phyloP scores from a whole-genome alignment of 2,113 vertebrate species.

The Percopsis transmontana region DNA sequence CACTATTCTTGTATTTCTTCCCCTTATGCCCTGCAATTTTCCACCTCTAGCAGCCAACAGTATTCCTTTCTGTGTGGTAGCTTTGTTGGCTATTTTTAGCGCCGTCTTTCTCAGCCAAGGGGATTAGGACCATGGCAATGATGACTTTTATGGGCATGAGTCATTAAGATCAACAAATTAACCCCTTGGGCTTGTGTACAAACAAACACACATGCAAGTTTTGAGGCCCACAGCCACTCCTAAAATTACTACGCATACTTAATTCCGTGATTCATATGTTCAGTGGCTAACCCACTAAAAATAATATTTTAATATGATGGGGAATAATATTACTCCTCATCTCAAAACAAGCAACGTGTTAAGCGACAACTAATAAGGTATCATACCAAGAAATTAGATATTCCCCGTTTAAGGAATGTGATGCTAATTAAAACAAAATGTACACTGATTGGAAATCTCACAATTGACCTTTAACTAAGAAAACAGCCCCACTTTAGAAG shows the following conservation, averaged over 20 bases:
- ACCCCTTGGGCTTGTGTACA: neutral
- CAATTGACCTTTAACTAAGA: too few species aligned
- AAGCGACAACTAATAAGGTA: too few species aligned
- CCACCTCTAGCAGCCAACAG: constrained; percentile 23
- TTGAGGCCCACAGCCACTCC: too few species aligned
- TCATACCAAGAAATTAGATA: too few species aligned
- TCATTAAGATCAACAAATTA: constrained; percentile 31
- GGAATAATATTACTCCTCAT: too few species aligned
- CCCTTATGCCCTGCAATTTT: neutral
- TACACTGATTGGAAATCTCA: too few species aligned
- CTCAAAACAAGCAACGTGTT: too few species aligned
- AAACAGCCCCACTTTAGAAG: neutral
- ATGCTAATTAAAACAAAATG: too few species aligned
- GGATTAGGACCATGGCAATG: constrained; percentile 52
- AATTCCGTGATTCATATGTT: constrained; percentile 17
- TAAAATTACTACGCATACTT: neutral
- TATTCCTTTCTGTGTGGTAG: constrained; percentile 27
- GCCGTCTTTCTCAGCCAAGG: constrained; percentile 28
- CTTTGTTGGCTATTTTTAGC: constrained; percentile 60
- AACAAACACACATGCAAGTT: too few species aligned
- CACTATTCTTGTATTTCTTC: neutral
- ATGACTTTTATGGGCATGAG: constrained; percentile 29
- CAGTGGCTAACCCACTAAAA: neutral
- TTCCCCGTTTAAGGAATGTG: too few species aligned
- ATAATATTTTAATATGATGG: too few species aligned